These are phyloP conservation scores for Atrichornis clamosus DNA, from an alignment of 2,113 vertebrate species.

Conservation along the genomic window DNA sequence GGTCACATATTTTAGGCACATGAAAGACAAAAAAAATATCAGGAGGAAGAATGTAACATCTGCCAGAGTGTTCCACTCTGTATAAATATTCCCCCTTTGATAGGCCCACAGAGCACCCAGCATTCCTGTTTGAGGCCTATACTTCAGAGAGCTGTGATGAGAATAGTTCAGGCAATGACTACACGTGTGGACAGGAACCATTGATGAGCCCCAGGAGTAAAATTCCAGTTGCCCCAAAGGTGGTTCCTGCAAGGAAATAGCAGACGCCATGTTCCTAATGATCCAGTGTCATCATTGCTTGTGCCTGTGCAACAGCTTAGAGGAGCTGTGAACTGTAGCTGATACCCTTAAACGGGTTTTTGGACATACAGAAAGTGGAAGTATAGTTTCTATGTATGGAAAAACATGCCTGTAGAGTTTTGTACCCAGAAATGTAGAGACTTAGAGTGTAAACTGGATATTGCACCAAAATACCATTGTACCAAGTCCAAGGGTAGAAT, in stretches of 20 bases:
- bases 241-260: not conserved
- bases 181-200: not conserved
- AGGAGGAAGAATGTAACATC: not conserved
- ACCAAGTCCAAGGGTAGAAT: not conserved
- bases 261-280: not conserved
- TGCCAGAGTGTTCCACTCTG: not conserved
- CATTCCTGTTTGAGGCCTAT: rapidly evolving
- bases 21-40: not conserved
- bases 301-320: not conserved
- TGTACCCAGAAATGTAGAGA: not conserved
- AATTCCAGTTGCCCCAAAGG: not conserved
- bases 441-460: not conserved
- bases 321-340: not conserved
- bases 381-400: not conserved
- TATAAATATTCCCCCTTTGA: not conserved
- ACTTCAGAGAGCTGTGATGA: not conserved
- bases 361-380: not conserved
- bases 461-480: not conserved
- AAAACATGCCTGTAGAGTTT: not conserved
- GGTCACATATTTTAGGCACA: not conserved
- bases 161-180: not conserved
- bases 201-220: not conserved
- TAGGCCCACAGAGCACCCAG: not conserved
- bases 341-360: not conserved
- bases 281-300: not conserved